Base-by-base conservation (phyloP, 1,140 invertebrate genomes). In the Drosophila pseudoananassae region DNA sequence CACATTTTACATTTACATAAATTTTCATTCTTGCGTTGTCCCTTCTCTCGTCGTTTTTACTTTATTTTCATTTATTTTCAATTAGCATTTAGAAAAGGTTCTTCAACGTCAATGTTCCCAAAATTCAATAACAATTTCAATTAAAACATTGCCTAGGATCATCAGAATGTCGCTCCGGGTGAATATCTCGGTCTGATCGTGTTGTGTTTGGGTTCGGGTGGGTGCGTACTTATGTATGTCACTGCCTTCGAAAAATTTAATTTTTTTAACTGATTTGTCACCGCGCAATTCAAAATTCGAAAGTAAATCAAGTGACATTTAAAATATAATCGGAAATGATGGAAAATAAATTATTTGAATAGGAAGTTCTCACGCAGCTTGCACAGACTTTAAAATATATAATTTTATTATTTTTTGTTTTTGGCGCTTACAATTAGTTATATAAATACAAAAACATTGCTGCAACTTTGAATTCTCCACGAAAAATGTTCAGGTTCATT, bases 1-100 rank as follows among this genome's bases (percentile, higher is more conserved):
- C 84, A 85, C 82, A 88, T 76, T 88, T 88, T 88, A 88, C 83
- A 88, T 88, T 88, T 88, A 87, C 83, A 87, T 83, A 88, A 70
- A 73, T 83, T 88, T 57, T 75, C 43, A 29, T 64, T 59, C 49
- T 57, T 49, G 2, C 53, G 53, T 66, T 58, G 12, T 71, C 20
- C 14, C 54, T 66, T 66, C 25, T 66, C 25, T 53, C 10, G 40
- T 51, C 52, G 29, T 27, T 50, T 53, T 40, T 25, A 38, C 1
- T 46, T 70, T 23, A 1, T 14, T 29, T 64, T 55, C 31, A 10
- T 57, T 64, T 38, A n/a, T 47, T 50, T 76, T 46, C 54, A 23
- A 45, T 38, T 64, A 74, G 71, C 71, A 74, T 38, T 85, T 87
- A 87, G 75, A 87, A 87, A 85, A 85, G 46, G 10, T 45, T 64